Percentiles rank a stretch among this genome's conserved stretches.
Conservation (phyloP, 2,113 vertebrate genomes). For the Epinephelus cyanopodus region DNA sequence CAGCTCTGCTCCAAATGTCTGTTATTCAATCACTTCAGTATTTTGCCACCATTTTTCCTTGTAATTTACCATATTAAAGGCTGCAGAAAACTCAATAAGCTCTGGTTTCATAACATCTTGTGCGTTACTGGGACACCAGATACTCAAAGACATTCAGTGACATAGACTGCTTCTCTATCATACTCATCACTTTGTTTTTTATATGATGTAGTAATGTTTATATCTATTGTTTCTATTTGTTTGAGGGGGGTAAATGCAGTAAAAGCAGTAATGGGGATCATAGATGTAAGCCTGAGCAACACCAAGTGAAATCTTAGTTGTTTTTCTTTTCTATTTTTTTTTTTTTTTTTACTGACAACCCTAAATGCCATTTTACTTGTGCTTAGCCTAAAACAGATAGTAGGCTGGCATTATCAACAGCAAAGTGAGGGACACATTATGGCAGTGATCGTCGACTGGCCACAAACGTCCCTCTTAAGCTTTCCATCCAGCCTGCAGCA, state of each 20-base stretch:
- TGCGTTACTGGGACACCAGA: not conserved
- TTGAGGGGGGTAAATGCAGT: not conserved
- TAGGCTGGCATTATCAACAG: not conserved
- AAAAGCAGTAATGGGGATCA: not conserved
- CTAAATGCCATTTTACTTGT: not conserved
- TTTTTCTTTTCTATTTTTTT: not conserved
- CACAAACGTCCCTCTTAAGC: too few species aligned
- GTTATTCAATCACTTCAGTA: constrained; percentile 17
- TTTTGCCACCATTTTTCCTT: not conserved
- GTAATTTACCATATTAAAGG: constrained; percentile 5
- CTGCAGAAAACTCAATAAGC: not conserved
- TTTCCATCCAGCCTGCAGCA: too few species aligned
- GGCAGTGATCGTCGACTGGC: too few species aligned
- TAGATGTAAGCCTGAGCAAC: not conserved
- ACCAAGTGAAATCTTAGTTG: not conserved
- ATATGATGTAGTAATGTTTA: not conserved
- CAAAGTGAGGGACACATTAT: too few species aligned
- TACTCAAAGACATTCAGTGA: not conserved
- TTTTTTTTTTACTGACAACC: too few species aligned
- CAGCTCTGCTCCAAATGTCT: constrained; percentile 27
- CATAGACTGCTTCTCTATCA: not conserved
- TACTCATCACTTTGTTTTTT: constrained; percentile 1
- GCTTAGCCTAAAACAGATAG: not conserved
- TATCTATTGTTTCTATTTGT: not conserved
- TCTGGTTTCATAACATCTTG: not conserved